Evolutionary conservation across 2,888 invertebrate species (phyloP).

Genomic region (Eupithecia abbreviata): DNA sequence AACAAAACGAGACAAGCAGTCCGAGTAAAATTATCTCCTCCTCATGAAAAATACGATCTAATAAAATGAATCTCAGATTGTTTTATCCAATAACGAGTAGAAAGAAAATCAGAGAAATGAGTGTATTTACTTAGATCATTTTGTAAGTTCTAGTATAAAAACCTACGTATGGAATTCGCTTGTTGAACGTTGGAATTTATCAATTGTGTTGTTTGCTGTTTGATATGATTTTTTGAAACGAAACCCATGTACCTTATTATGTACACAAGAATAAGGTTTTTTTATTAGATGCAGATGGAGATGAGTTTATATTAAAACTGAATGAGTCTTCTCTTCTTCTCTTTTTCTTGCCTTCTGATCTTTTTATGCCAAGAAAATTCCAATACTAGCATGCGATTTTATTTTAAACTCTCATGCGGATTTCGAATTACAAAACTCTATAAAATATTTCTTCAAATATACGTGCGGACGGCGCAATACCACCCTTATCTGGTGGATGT

Average conservation of each 20-base stretch:
- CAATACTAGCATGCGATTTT: neutral
- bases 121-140: neutral
- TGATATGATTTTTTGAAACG: neutral
- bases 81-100: slow-evolving; percentile 8
- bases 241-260: neutral
- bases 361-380: neutral
- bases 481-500: no score
- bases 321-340: no score
- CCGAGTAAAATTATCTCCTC: slow-evolving; percentile 28
- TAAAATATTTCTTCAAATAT: neutral
- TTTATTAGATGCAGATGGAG: neutral
- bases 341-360: neutral
- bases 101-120: slow-evolving; percentile 1
- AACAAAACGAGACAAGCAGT: slow-evolving; percentile 49
- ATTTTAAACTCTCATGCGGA: neutral
- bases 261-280: neutral
- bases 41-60: slow-evolving; percentile 28
- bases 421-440: no score
- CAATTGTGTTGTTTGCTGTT: neutral
- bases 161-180: neutral
- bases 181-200: neutral
- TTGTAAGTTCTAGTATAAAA: neutral
- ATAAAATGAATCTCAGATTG: slow-evolving; percentile 5
- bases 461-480: no score
- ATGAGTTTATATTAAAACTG: neutral